Evolutionary conservation across 2,888 invertebrate genomes (phyloP), one percentile per base, ranked within the genome.

Genomic region (Sphaeridia pumilis): DNA sequence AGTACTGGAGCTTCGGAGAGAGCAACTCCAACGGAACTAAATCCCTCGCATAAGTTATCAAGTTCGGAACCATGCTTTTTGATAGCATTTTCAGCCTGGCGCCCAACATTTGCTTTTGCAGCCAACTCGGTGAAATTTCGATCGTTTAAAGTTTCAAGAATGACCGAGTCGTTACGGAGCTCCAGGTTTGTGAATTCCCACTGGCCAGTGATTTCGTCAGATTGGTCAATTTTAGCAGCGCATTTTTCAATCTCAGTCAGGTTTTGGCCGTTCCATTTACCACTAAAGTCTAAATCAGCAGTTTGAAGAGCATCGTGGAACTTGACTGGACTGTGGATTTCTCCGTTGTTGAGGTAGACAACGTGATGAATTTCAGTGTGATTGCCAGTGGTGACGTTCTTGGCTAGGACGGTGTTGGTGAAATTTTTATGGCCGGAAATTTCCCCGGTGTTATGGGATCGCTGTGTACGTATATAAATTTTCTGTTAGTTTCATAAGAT

Each of bases 181-280:
- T 50, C 54, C 1, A 61, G 52, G 10, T 58, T 58, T 1, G 17
- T 17, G 24, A 59, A 64, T 14, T 44, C 49, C 60, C 60, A 64
- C 7, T 36, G 22, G 7, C 43, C 55, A 24, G 52, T 53, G 26
- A 64, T 56, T 2, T 48, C 47, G 41, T 63, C 61, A 10, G 52
- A 52, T 10, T 36, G 21, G 7, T 51, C 54, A 3, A 49, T 53
- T 4, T 54, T 56, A n/a, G 61, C 36, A 21, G 56, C 54, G 14
- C 54, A 43, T 0, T 46, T n/a, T 10, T 55, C 46, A 14, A 61
- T 26, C 5, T 57, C 52, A 1, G 52, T 35, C n/a, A 61, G 26
- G 1, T 49, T 43, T 28, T 49, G 44, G 3, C 54, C 55, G 7
- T 58, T 47, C 22, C 58, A 53, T 2, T 47, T 48, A 5, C 38